Evolutionary conservation across 2,888 invertebrate genomes (phyloP).

Genomic region (Caenorhabditis becei): DNA sequence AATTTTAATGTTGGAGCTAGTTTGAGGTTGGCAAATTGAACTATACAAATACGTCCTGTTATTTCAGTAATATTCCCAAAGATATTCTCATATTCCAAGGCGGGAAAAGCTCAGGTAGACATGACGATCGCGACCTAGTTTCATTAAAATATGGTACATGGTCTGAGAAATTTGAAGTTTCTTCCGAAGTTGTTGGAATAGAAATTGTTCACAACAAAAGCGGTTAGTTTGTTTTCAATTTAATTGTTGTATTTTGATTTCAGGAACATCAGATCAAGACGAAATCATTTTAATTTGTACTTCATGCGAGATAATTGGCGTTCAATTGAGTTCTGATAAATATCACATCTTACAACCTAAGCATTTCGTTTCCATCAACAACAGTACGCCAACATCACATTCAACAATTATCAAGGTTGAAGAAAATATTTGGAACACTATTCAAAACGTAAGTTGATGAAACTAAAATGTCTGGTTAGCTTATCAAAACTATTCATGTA

Average conservation of each 20-base stretch:
- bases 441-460: slow-evolving; percentile 17
- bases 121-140: slow-evolving; percentile 39
- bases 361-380: slow-evolving; percentile 46
- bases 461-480: neutral
- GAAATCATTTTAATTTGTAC: slow-evolving; percentile 43
- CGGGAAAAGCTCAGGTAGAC: slow-evolving; percentile 42
- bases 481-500: too few relatives aligned
- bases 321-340: slow-evolving; percentile 31
- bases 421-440: slow-evolving; percentile 37
- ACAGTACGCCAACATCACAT: slow-evolving; percentile 46
- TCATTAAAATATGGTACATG: slow-evolving; percentile 5
- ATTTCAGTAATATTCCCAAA: neutral
- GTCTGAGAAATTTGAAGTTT: slow-evolving; percentile 26
- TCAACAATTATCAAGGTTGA: slow-evolving; percentile 34
- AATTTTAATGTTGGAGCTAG: slow-evolving; percentile 24
- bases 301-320: slow-evolving; percentile 46
- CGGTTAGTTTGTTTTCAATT: neutral
- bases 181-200: slow-evolving; percentile 43
- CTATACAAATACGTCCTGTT: too few relatives aligned
- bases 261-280: neutral
- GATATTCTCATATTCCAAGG: slow-evolving; percentile 35
- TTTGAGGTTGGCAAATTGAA: too few relatives aligned
- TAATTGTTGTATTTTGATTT: neutral
- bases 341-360: slow-evolving; percentile 32
- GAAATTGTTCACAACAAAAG: neutral